Percentiles rank a stretch among this genome's conserved stretches.
phyloP scores from a whole-genome alignment of 2,888 invertebrate species.

The Pedicia rivosa region DNA sequence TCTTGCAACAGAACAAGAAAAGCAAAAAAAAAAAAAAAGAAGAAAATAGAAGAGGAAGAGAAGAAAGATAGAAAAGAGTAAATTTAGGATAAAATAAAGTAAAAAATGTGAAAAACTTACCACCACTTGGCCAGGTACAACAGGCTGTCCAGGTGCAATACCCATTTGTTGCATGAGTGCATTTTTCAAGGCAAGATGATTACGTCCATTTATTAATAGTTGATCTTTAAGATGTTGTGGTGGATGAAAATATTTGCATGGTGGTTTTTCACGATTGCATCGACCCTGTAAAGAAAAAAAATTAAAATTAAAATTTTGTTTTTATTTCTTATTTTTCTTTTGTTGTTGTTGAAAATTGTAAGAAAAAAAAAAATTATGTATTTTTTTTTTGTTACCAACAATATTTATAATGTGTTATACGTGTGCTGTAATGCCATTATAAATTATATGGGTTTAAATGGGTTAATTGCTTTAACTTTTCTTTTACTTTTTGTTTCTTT shows the following conservation, averaged over 20 bases:
- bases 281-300: constrained; percentile 65
- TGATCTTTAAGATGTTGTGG: constrained; percentile 99
- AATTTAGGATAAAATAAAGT: constrained; percentile 3
- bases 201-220: constrained; percentile 97
- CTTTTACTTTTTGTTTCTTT: too few species aligned
- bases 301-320: constrained; percentile 6
- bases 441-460: too few species aligned
- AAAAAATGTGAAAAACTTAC: constrained; percentile 39
- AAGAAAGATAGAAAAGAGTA: constrained; percentile 8
- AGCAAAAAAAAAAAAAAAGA: background rate
- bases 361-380: too few species aligned
- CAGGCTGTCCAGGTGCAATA: constrained; percentile 75
- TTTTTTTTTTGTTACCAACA: too few species aligned
- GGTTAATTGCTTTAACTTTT: too few species aligned
- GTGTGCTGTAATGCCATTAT: too few species aligned
- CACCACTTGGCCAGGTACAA: constrained; percentile 89
- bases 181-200: constrained; percentile 98
- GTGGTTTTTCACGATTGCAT: constrained; percentile 99
- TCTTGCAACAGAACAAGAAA: background rate
- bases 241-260: constrained; percentile 99
- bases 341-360: too few species aligned
- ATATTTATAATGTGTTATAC: too few species aligned
- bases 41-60: background rate
- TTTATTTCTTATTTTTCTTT: too few species aligned
- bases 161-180: constrained; percentile 95